Percentiles rank a stretch among this genome's conserved stretches.
phyloP scores from a whole-genome alignment of 2,113 vertebrate species.

The Hippolais icterina region DNA sequence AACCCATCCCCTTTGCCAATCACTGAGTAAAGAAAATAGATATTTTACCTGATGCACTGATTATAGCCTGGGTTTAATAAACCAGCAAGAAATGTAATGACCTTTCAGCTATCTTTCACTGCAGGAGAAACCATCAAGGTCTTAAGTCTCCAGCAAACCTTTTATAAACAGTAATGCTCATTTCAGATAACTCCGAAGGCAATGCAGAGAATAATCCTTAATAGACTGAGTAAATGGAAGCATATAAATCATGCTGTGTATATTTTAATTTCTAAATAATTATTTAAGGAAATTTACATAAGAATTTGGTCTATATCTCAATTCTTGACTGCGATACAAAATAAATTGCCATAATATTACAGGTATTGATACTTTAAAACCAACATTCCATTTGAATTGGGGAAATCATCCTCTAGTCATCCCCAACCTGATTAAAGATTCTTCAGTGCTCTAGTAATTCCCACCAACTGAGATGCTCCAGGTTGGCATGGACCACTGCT shows the following conservation, averaged over 20 bases:
- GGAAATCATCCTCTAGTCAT: neutral
- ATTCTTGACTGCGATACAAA: neutral
- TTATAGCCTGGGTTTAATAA: conserved; percentile 60
- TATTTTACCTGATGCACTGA: conserved; percentile 60
- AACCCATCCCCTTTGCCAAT: neutral
- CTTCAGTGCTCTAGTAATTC: neutral
- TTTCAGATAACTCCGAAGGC: conserved; percentile 50
- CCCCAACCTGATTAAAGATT: neutral
- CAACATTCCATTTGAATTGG: neutral
- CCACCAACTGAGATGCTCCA: neutral
- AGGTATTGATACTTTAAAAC: neutral
- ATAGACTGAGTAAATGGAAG: neutral
- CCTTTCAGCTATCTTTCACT: conserved; percentile 41
- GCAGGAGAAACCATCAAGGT: conserved; percentile 39
- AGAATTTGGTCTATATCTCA: neutral
- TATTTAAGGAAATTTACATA: neutral
- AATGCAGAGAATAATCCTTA: neutral
- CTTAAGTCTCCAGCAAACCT: conserved; percentile 26
- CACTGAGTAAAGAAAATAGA: conserved; percentile 58
- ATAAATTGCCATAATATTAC: neutral
- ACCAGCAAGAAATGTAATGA: conserved; percentile 63
- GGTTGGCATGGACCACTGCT: neutral
- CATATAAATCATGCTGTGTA: neutral
- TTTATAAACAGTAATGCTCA: conserved; percentile 39
- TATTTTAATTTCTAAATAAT: neutral